These are phyloP conservation scores for Drosophila nikananu DNA, from an alignment of 1,140 invertebrate genomes.

Conservation along the genomic window DNA sequence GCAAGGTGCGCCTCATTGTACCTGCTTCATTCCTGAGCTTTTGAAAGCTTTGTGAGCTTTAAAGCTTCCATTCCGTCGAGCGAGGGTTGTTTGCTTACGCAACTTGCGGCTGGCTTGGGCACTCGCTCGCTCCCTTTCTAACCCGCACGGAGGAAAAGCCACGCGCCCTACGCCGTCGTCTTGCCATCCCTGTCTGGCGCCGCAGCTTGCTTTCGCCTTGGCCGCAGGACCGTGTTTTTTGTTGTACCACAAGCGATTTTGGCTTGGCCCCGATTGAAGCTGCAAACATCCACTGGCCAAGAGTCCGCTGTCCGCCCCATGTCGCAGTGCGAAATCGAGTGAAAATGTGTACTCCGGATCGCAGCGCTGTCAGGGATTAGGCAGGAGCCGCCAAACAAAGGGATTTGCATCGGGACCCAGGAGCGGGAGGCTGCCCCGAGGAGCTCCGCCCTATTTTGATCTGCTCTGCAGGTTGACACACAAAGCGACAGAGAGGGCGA, in stretches of 20 bases:
- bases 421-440: background rate
- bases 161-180: conserved; percentile 7
- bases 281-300: conserved; percentile 10
- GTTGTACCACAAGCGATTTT: conserved; percentile 79
- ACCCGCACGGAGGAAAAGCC: conserved; percentile 6
- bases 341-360: conserved; percentile 32
- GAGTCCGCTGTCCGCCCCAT: conserved; percentile 18
- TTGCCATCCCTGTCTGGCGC: conserved; percentile 29
- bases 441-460: conserved; percentile 53
- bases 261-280: conserved; percentile 74
- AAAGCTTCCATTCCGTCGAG: background rate
- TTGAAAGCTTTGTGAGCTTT: conserved; percentile 39
- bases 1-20: background rate
- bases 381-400: background rate
- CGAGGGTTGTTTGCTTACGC: conserved; percentile 48
- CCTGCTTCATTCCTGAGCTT: conserved; percentile 11
- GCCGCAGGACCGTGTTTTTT: conserved; percentile 46
- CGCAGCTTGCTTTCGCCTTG: conserved; percentile 6
- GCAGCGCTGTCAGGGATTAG: conserved; percentile 9
- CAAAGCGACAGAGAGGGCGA: conserved; percentile 9
- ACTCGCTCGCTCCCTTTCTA: conserved; percentile 36
- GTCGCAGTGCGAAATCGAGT: conserved; percentile 39
- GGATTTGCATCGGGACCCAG: background rate
- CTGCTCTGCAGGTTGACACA: conserved; percentile 35
- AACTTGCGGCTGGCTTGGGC: conserved; percentile 8